Percentiles rank a stretch among this genome's conserved stretches.
These are phyloP conservation scores for Patiria miniata DNA, from an alignment of 35 echinoderm and acorn worm genomes.

Conservation along the genomic window DNA sequence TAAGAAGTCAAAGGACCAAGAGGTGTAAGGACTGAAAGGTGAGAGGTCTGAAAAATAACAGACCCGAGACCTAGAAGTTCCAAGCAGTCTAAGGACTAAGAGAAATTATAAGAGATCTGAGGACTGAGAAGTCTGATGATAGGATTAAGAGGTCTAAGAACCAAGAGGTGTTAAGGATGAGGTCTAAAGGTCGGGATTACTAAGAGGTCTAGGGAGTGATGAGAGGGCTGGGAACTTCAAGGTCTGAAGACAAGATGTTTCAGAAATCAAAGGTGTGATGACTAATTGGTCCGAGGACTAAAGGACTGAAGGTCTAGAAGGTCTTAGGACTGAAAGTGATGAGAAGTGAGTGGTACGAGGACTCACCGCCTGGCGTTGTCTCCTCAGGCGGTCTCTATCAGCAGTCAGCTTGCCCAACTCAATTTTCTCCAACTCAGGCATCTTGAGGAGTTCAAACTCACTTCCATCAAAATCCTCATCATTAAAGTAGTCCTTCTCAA, in stretches of 20 bases:
- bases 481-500: constrained; percentile 84
- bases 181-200: too few species aligned
- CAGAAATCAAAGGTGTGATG: neutral
- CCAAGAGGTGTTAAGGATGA: too few species aligned
- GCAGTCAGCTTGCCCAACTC: constrained; percentile 49
- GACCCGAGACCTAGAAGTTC: too few species aligned
- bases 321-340: neutral
- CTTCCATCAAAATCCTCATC: constrained; percentile 92
- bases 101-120: too few species aligned
- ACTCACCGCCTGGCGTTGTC: constrained; percentile 88
- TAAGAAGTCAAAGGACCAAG: too few species aligned
- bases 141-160: too few species aligned
- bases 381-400: constrained; percentile 68
- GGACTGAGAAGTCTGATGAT: too few species aligned
- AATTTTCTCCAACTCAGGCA: constrained; percentile 58
- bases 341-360: neutral
- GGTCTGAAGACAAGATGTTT: too few species aligned
- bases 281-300: neutral
- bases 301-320: neutral
- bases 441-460: constrained; percentile 77
- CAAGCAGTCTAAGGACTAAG: too few species aligned
- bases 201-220: too few species aligned
- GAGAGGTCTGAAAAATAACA: too few species aligned
- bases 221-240: too few species aligned
- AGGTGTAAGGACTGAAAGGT: neutral